A percentile compares a stretch with the other conserved stretches of the same genome.
Conservation (phyloP, 2,888 invertebrate species). For the Gastracanthus pulcherrimus region DNA sequence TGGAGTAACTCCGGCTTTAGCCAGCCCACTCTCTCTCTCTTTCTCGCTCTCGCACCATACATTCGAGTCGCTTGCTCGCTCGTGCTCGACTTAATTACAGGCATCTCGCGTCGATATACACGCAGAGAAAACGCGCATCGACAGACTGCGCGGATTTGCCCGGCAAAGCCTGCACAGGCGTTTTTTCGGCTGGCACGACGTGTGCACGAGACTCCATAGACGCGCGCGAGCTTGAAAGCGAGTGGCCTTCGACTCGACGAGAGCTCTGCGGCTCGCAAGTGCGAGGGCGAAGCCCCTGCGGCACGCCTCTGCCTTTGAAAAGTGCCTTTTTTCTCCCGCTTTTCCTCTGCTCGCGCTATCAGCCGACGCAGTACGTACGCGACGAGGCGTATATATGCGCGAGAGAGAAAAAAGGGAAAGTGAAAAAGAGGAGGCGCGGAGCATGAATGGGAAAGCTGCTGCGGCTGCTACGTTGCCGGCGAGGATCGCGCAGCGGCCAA, state of each 20-base stretch:
- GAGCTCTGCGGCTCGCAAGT: too few relatives aligned
- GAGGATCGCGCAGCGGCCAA: too few relatives aligned
- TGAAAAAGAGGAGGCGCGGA: slow-evolving; percentile 19
- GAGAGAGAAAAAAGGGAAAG: slow-evolving; percentile 29
- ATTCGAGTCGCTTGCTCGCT: background rate
- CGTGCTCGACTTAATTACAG: slow-evolving; percentile 31
- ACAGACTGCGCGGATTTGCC: background rate
- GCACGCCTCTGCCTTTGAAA: slow-evolving; percentile 26
- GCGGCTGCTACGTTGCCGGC: too few relatives aligned
- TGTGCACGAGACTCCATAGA: background rate
- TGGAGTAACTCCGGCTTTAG: slow-evolving; percentile 16
- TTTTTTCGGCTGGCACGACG: background rate
- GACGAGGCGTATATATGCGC: background rate
- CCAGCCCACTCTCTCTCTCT: slow-evolving; percentile 1
- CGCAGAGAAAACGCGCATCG: background rate
- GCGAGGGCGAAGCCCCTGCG: too few relatives aligned
- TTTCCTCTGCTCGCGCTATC: background rate
- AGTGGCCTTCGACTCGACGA: slow-evolving; percentile 26
- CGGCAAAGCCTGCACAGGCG: background rate
- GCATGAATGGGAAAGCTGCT: background rate
- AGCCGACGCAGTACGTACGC: background rate
- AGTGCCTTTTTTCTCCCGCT: slow-evolving; percentile 6
- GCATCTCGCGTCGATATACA: background rate
- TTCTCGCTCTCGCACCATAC: too few relatives aligned
- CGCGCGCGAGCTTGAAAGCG: slow-evolving; percentile 5